Base-by-base conservation (phyloP, 2,888 invertebrate species). In the Caenorhabditis wallacei region DNA sequence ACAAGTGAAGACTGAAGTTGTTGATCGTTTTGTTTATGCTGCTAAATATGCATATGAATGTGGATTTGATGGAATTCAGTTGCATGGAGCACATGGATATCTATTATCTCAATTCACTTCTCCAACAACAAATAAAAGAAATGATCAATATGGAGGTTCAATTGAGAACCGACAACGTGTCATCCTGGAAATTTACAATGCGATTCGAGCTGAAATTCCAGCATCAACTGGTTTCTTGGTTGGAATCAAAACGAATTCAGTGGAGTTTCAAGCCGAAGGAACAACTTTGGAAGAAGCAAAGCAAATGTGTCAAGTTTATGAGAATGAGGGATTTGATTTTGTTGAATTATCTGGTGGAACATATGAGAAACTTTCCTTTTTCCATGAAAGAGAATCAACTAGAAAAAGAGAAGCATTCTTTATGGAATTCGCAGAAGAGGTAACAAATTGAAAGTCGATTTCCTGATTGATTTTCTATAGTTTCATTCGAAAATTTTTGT, bases 11-110 rank as follows among this genome's bases (percentile, higher is more conserved):
- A 88, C 88, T 1, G 88, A 89, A 56, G 85, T 87, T 11, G 57
- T 87, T 30, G 85, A 85, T 71, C 54, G 86, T 20, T 86, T 85
- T 56, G 82, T 80, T 1, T 85, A 75, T 40, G 86, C 85, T 3
- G 84, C 86, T 8, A 82, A 85, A 43, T 56, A 71, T 8, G 78
- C 80, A 0, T 75, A 81, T 20, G 84, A 86, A 51, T 56, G 63
- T 48, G 85, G 89, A 7, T 89, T 89, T 53, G 88, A 89, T 54
- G 89, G 89, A 16, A 80, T 88, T 35, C 84, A 89, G 63, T 75
- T 89, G 2, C 88, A 89, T 48, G 86, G 66, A n/a, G 89, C 89
- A 5, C 89, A 89, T 59, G 89, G 89, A 26, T 89, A 88, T 53
- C 84, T 89, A 2, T 63, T 89, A 2, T 86, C 89, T 10, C 89